Conservation (phyloP, 2,888 invertebrate genomes). For the Tenthredo notha region DNA sequence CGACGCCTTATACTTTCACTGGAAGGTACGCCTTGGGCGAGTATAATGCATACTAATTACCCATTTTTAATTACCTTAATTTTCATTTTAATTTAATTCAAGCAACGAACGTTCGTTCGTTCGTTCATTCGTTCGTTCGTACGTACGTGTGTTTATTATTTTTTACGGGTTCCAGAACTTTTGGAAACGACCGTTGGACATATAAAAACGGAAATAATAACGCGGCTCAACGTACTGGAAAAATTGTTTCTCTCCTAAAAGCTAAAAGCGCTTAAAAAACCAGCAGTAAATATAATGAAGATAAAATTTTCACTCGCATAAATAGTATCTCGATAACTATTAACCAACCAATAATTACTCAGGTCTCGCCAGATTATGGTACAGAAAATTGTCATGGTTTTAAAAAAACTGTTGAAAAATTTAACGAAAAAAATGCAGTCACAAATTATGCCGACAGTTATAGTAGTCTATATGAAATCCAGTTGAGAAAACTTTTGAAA, state of each 20-base stretch:
- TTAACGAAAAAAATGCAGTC: neutral
- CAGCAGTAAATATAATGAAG: neutral
- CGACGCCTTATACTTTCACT: constrained; percentile 31
- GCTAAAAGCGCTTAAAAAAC: neutral
- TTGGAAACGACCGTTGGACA: neutral
- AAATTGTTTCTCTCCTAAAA: neutral
- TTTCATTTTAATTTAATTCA: constrained; percentile 38
- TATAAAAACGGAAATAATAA: neutral
- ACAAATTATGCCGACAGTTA: too few species aligned
- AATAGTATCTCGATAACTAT: neutral
- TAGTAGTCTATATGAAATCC: neutral
- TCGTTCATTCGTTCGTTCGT: neutral
- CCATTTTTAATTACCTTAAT: constrained; percentile 42
- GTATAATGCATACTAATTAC: constrained; percentile 29
- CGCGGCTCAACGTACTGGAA: neutral
- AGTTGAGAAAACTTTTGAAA: neutral
- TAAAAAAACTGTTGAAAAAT: neutral
- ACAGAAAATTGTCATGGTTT: neutral
- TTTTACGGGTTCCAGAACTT: neutral
- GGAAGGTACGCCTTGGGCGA: neutral
- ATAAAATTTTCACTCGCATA: neutral
- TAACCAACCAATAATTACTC: neutral
- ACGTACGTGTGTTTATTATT: constrained; percentile 31
- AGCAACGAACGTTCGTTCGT: neutral
- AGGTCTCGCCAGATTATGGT: neutral